Percentiles rank a stretch among this genome's conserved stretches.
Conservation (phyloP, 2,797 vertebrate genomes). For the Furcifer pardalis region DNA sequence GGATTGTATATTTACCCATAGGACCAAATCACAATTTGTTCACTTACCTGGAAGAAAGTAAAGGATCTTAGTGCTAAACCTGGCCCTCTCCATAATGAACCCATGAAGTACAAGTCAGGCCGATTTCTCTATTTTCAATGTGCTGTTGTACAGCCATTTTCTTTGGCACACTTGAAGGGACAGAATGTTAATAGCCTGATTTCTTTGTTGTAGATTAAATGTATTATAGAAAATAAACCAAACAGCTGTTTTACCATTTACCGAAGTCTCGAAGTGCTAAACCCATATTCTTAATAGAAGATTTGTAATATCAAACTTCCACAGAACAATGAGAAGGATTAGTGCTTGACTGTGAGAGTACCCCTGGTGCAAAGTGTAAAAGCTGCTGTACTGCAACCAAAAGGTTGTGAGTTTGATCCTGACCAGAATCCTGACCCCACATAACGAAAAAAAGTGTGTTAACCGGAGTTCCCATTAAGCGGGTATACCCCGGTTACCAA, state of each 20-base stretch:
- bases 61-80: background rate
- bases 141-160: background rate
- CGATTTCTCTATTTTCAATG: background rate
- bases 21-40: background rate
- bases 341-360: background rate
- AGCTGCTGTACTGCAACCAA: too few relatives aligned
- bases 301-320: background rate
- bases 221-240: background rate
- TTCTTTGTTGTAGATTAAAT: background rate
- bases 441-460: too few relatives aligned
- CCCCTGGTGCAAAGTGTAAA: too few relatives aligned
- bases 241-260: background rate
- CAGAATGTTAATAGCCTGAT: background rate
- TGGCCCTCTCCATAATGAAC: background rate
- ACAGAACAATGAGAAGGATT: background rate
- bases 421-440: too few relatives aligned
- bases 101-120: background rate
- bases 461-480: too few relatives aligned
- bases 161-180: background rate
- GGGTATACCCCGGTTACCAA: too few relatives aligned
- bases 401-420: too few relatives aligned
- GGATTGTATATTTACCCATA: background rate
- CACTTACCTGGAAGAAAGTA: too few relatives aligned
- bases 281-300: background rate
- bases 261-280: background rate